phyloP scores from a whole-genome alignment of 2,797 vertebrate genomes.

The Rhynchonycteris naso region DNA sequence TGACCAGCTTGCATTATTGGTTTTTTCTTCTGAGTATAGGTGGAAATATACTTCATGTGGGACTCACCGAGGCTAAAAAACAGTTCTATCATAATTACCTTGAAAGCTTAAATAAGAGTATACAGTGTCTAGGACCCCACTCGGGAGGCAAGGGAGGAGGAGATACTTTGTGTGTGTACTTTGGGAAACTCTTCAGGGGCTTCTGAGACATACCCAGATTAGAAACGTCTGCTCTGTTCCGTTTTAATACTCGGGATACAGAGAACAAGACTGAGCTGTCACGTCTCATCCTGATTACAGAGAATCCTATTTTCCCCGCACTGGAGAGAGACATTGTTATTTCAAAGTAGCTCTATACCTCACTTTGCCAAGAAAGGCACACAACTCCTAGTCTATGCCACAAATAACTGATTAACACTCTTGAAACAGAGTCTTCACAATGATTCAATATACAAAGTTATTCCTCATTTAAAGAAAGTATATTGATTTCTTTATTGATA shows the following conservation, averaged over 20 bases:
- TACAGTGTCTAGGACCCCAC: neutral
- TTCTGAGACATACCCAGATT: neutral
- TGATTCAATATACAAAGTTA: neutral
- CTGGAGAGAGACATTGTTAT: slow-evolving; percentile 75
- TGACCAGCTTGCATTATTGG: neutral
- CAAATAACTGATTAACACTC: neutral
- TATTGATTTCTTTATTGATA: neutral
- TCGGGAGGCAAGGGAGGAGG: too few species aligned
- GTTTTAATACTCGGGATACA: neutral
- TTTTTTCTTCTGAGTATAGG: neutral
- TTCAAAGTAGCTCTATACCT: neutral
- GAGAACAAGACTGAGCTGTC: neutral
- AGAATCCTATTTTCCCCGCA: slow-evolving; percentile 66
- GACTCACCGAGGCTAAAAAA: neutral
- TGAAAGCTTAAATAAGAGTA: neutral
- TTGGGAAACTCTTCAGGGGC: neutral
- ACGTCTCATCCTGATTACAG: slow-evolving; percentile 1
- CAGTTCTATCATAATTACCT: neutral
- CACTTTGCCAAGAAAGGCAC: neutral
- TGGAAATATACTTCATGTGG: neutral
- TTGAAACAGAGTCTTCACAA: neutral
- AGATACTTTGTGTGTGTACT: rapidly evolving
- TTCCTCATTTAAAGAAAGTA: neutral
- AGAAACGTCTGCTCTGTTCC: slow-evolving; percentile 6
- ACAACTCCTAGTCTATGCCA: neutral